Evolutionary conservation across 2,113 vertebrate genomes (phyloP), one percentile per base, ranked within the genome.

Genomic region (Galeopterus variegatus): DNA sequence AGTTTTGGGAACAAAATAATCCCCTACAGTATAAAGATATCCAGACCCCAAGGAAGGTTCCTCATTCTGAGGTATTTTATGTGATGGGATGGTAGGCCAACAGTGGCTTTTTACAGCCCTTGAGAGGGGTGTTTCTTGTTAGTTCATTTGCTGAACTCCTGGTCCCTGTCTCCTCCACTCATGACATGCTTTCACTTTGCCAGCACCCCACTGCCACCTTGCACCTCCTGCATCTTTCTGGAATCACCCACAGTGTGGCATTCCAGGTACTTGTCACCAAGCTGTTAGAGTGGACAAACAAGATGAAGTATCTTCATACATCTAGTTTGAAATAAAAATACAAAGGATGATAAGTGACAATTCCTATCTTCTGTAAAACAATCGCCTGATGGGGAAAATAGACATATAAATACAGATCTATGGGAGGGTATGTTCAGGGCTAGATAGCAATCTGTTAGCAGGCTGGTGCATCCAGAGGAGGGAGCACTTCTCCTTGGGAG

Each of bases 11-110:
- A 21, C 62, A 64, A n/a, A 88, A 91, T 41, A 9, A 26, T 83
- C 17, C 52, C 26, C 1, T 2, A 0, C 0, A 9, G 69, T 8
- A 0, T 52, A 54, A 67, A 94, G 41, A 10, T 60, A 15, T 36
- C 13, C n/a, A 79, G 60, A 70, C 1, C 6, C n/a, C 4, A 12
- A 69, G 65, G 36, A 60, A 84, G 9, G 9, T 3, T 76, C 12
- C 41, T 87, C 17, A 3, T 62, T 62, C 21, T 69, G 7, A 65
- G 69, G 14, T 50, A 7, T 24, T 67, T 36, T 31, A 24, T 48
- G 28, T n/a, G 54, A 23, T 48, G 69, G 92, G 41, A 67, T 19
- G 15, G 41, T 33, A 56, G 70, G 60, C 41, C 31, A n/a, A 77
- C 50, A 48, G 31, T n/a, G 3, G 14, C 60, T 36, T 93, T 54